These are phyloP conservation scores for Cerastis rubricosa DNA, from an alignment of 2,888 invertebrate genomes.

Conservation along the genomic window DNA sequence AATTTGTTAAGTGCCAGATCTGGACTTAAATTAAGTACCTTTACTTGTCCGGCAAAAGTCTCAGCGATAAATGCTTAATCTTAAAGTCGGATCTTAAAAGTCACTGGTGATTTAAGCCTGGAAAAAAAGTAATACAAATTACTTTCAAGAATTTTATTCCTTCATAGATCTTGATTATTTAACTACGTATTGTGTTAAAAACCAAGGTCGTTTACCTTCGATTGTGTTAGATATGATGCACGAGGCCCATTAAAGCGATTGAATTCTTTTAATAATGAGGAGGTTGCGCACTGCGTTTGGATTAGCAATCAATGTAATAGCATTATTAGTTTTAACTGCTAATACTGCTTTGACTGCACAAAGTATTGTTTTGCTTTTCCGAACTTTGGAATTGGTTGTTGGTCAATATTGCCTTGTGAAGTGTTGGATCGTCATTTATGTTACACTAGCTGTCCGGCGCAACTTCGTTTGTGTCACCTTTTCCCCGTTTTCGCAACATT, in stretches of 20 bases:
- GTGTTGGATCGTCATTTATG: neutral
- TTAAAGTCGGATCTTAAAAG: constrained; percentile 42
- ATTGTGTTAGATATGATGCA: constrained; percentile 63
- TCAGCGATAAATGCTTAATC: constrained; percentile 39
- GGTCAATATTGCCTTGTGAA: constrained; percentile 1
- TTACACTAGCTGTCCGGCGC: too few relatives aligned
- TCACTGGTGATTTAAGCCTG: constrained; percentile 11
- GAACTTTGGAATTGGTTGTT: constrained; percentile 5
- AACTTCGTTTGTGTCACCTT: too few relatives aligned
- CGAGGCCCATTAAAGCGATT: constrained; percentile 59
- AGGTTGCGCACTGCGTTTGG: constrained; percentile 36
- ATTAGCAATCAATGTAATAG: constrained; percentile 37
- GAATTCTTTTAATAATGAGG: constrained; percentile 49
- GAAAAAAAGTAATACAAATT: constrained; percentile 20
- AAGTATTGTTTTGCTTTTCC: constrained; percentile 6
- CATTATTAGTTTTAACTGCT: constrained; percentile 2
- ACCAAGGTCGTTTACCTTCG: constrained; percentile 61
- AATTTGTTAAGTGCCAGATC: constrained; percentile 38
- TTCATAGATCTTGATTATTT: constrained; percentile 53
- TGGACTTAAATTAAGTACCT: constrained; percentile 33
- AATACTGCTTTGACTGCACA: constrained; percentile 20
- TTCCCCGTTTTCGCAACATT: too few relatives aligned
- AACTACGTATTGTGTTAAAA: constrained; percentile 54
- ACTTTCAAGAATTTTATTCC: constrained; percentile 24
- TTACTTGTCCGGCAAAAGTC: constrained; percentile 20